Base-by-base conservation (phyloP, 2,113 vertebrate genomes). In the Hyaena hyaena region DNA sequence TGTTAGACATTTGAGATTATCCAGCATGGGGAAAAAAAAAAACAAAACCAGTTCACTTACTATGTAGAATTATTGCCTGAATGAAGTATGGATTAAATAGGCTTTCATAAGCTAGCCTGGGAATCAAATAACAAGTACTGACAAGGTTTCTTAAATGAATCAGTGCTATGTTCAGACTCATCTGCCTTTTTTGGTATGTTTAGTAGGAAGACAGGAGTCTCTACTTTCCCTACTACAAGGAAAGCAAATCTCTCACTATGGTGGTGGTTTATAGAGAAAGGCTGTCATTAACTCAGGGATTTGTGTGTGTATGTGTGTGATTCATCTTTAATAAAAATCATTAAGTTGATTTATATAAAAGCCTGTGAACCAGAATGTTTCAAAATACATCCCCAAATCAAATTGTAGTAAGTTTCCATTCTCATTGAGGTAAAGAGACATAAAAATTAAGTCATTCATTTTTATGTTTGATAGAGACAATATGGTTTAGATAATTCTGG, bases 401-500 rank as follows among this genome's bases (percentile, higher is more conserved):
- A 95, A 80, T 21, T 81, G 7, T 79, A 43, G 1, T 76, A 81
- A 53, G 39, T 91, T 92, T 90, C 23, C 48, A 63, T 91, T 9
- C 31, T 69, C 50, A 35, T 23, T 69, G n/a, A 96, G 2, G 16
- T 86, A 79, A 28, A 82, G 53, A 33, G 8, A 69, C 12, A 43
- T 95, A 83, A 95, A 95, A 93, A 89, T 83, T 96, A 94, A 97
- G 24, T 97, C 0, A 23, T 83, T 61, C 23, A 21, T 19, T 98
- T 98, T 82, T 94, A 10, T 98, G n/a, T 89, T 71, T 93, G 96
- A 96, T 98, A 99, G 99, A 99, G 69, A 88, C 99, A 99, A 58
- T 99, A 99, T 98, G 99, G 99, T 19, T 96, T 99, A 97, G 99
- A 99, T 96, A 98, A 99, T 93, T 98, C 99, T 58, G 99, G 99